A percentile compares a stretch with the other conserved stretches of the same genome.
phyloP scores from a whole-genome alignment of 2,888 invertebrate genomes.

The Suillia variegata region DNA sequence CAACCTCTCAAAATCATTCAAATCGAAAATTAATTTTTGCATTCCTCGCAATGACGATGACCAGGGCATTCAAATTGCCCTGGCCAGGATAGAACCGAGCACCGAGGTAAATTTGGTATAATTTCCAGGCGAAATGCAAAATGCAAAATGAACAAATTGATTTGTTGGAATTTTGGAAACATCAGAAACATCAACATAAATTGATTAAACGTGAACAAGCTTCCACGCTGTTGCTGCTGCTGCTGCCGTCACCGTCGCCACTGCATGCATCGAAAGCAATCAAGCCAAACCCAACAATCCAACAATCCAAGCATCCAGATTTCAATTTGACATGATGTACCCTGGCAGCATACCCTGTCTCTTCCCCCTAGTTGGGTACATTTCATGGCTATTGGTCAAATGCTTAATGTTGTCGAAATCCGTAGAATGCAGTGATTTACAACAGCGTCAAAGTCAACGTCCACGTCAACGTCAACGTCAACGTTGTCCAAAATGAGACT shows the following conservation, averaged over 20 bases:
- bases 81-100: neutral
- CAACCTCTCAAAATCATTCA: conserved; percentile 3
- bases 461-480: conserved; percentile 5
- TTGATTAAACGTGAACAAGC: conserved; percentile 29
- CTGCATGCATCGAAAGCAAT: no score
- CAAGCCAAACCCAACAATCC: no score
- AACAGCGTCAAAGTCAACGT: no score
- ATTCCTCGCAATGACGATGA: no score
- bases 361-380: no score
- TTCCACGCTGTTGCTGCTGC: no score
- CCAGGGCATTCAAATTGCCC: conserved; percentile 9
- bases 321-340: neutral
- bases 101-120: conserved; percentile 12
- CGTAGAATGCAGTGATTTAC: conserved; percentile 7
- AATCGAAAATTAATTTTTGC: conserved; percentile 17
- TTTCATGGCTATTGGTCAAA: conserved; percentile 31
- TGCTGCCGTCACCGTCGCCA: no score
- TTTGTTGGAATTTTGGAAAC: conserved; percentile 21
- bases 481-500: neutral
- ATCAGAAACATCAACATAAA: conserved; percentile 16
- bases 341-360: no score
- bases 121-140: conserved; percentile 2
- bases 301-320: no score
- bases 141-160: conserved; percentile 21
- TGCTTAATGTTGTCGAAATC: conserved; percentile 35